phyloP scores from a whole-genome alignment of 2,888 invertebrate genomes.

The Petrolisthes manimaculis region DNA sequence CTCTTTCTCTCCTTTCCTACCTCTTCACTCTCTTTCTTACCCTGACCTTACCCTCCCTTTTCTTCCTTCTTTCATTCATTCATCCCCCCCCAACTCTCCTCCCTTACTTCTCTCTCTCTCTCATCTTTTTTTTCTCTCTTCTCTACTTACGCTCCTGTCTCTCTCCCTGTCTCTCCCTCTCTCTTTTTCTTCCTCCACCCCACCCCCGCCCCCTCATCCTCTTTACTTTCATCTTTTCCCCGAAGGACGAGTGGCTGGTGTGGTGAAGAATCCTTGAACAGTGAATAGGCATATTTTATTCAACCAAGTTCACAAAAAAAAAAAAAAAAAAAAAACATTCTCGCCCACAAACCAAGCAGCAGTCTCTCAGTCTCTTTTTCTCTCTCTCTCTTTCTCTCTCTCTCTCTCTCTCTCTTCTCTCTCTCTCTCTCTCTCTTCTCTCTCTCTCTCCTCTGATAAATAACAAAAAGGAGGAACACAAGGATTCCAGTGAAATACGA shows the following conservation, averaged over 20 bases:
- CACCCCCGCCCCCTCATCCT: background rate
- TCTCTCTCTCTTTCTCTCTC: slow-evolving; percentile 30
- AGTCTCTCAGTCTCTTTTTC: slow-evolving; percentile 14
- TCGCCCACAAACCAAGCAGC: too few species aligned
- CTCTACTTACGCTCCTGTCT: background rate
- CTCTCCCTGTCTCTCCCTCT: background rate
- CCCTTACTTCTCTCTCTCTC: too few species aligned
- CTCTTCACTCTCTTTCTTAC: too few species aligned
- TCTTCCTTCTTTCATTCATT: too few species aligned
- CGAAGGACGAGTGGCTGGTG: background rate
- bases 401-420: slow-evolving; percentile 22
- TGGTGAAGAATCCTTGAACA: too few species aligned
- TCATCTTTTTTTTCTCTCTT: background rate
- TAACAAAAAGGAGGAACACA: background rate
- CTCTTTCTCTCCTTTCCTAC: too few species aligned
- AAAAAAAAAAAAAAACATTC: background rate
- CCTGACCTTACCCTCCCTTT: too few species aligned
- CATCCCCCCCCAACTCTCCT: too few species aligned
- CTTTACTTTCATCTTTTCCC: background rate
- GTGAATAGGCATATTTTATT: too few species aligned
- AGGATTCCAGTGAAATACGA: background rate
- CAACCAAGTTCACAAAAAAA: background rate
- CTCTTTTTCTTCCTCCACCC: background rate
- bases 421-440: background rate
- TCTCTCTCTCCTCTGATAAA: slow-evolving; percentile 2